Base-by-base conservation (phyloP, 2,113 vertebrate genomes). In the Rhinolophus ferrumequinum region DNA sequence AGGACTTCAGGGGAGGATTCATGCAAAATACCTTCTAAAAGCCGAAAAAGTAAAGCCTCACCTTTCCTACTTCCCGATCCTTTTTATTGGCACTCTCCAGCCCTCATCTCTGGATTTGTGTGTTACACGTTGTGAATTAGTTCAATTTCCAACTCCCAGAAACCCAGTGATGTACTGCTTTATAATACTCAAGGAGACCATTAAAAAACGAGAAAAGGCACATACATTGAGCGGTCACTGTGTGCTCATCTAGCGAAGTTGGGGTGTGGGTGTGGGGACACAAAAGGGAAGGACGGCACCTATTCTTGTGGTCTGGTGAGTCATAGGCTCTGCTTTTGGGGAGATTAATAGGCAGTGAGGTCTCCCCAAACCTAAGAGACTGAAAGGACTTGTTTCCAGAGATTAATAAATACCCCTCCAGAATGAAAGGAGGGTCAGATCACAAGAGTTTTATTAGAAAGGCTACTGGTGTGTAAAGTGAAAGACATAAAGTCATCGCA, bases 391-490 rank as follows among this genome's bases (percentile, higher is more conserved):
- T 83, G 0, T 16, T 19, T 15, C 5, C 2, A 67, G 41, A 77
- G 5, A 35, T 2, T 80, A 86, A 47, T 30, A 66, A 56, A 5
- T 60, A 44, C 2, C 2, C 1, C 9, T 76, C 18, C 8, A 56
- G 69, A 87, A 73, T 33, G 66, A 66, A 52, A 86, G 5, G 38
- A 50, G 30, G 1, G 3, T 3, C 18, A 76, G 8, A 9, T 44
- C 52, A 67, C 30, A 77, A 81, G 15, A 33, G 8, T 67, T 92
- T 80, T 60, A 73, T 41, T 54, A 69, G 30, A 90, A 89, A 72
- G 33, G 11, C 11, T 79, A 16, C n/a, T 60, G 56, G 94, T 47
- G 1, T 81, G 4, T 92, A 69, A 94, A 96, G 60, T 75, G 19
- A 95, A 86, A 33, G 79, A 67, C 8, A 24, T 60, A 8, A 90